Percentiles rank a stretch among this genome's conserved stretches.
Conservation (phyloP, 2,797 vertebrate genomes). For the Bucorvus abyssinicus region DNA sequence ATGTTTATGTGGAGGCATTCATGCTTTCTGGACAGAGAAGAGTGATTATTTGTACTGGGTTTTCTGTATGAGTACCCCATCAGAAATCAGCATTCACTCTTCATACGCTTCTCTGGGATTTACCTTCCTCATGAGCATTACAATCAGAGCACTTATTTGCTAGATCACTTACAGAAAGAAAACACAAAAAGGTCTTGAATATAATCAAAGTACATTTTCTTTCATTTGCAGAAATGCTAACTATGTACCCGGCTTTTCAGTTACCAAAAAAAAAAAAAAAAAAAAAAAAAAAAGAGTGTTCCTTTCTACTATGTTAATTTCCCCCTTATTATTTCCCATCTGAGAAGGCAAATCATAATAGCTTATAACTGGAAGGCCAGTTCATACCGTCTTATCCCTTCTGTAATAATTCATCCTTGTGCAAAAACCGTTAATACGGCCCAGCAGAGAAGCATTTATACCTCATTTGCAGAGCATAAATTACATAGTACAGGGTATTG, state of each 20-base stretch:
- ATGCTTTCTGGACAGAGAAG: background rate
- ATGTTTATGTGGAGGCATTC: background rate
- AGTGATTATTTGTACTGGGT: accelerated
- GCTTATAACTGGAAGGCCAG: background rate
- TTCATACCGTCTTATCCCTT: background rate
- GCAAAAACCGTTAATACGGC: conserved; percentile 10
- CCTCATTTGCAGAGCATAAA: conserved; percentile 29
- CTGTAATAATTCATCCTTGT: conserved; percentile 5
- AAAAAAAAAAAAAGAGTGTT: background rate
- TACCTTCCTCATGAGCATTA: background rate
- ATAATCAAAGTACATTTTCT: conserved; percentile 1
- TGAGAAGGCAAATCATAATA: conserved; percentile 14
- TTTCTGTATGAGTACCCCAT: background rate
- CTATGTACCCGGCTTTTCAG: background rate
- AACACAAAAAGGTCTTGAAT: background rate
- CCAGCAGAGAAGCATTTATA: conserved; percentile 29
- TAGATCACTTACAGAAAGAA: background rate
- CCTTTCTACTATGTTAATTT: background rate
- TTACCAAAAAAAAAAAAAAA: background rate
- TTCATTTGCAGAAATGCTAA: conserved; percentile 11
- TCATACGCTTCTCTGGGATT: background rate
- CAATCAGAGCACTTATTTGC: background rate
- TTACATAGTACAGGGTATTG: background rate
- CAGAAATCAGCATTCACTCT: background rate
- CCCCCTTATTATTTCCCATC: background rate